These are phyloP conservation scores for Rhagium mordax DNA, from an alignment of 2,888 invertebrate genomes.

Conservation along the genomic window DNA sequence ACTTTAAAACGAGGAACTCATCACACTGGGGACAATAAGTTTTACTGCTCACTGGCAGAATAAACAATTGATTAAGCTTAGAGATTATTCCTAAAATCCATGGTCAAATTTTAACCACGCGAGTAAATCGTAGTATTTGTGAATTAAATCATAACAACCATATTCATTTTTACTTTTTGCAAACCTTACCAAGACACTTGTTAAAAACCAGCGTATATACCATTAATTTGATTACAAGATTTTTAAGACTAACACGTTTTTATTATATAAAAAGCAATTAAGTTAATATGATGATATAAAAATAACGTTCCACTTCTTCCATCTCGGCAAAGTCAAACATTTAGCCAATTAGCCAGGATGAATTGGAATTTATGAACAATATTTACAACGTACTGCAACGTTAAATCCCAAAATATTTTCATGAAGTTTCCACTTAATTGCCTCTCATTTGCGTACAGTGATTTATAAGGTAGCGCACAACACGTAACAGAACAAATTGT, in stretches of 20 bases:
- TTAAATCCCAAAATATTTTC: constrained; percentile 19
- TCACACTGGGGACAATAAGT: too few species aligned
- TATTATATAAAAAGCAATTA: constrained; percentile 22
- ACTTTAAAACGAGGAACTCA: too few species aligned
- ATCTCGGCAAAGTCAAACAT: constrained; percentile 26
- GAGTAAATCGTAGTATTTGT: too few species aligned
- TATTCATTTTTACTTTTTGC: not conserved
- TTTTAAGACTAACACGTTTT: constrained; percentile 17
- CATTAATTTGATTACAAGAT: constrained; percentile 15
- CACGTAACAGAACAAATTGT: constrained; percentile 15
- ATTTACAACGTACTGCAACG: constrained; percentile 9
- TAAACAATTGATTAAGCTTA: too few species aligned
- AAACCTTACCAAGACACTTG: not conserved
- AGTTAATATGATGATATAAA: constrained; percentile 14
- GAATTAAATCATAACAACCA: not conserved
- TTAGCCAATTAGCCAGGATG: constrained; percentile 24
- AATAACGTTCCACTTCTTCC: constrained; percentile 27
- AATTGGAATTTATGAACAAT: constrained; percentile 29
- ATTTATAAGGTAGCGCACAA: constrained; percentile 14
- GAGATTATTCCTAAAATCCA: too few species aligned
- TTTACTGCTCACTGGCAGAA: too few species aligned
- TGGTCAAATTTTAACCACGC: too few species aligned
- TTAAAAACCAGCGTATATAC: constrained; percentile 5
- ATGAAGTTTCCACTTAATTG: constrained; percentile 30
- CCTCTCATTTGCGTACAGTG: constrained; percentile 16